A percentile compares a stretch with the other conserved stretches of the same genome.
phyloP scores from a whole-genome alignment of 1,140 invertebrate genomes.

The Panulirus ornatus region DNA sequence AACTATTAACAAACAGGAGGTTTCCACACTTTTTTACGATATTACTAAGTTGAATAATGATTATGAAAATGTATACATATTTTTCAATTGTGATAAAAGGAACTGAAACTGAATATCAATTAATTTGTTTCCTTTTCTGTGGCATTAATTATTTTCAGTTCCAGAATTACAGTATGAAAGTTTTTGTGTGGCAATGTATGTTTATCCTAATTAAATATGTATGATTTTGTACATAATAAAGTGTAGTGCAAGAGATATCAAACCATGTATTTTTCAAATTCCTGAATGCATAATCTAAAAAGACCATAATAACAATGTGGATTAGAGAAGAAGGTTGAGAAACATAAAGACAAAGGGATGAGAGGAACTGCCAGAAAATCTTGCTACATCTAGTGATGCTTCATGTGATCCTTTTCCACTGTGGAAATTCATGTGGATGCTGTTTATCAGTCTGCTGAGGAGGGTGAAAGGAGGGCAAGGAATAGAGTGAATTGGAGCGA shows the following conservation, averaged over 20 bases:
- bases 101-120: background rate
- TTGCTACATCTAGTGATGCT: no score
- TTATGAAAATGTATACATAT: background rate
- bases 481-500: no score
- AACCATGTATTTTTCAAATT: background rate
- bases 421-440: no score
- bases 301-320: no score
- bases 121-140: background rate
- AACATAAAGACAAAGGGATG: no score
- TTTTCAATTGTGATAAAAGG: background rate
- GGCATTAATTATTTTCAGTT: background rate
- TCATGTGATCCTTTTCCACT: no score
- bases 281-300: background rate
- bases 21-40: background rate
- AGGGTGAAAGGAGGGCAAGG: no score
- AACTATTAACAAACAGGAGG: background rate
- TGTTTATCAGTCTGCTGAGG: no score
- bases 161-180: background rate
- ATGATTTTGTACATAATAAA: slow-evolving; percentile 58
- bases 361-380: no score
- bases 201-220: slow-evolving; percentile 9
- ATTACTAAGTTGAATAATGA: background rate
- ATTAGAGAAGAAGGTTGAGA: no score
- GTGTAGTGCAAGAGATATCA: slow-evolving; percentile 12
- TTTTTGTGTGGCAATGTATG: slow-evolving; percentile 46